Evolutionary conservation across 2,888 invertebrate species (phyloP).

Genomic region (Drosophila paranaensis): DNA sequence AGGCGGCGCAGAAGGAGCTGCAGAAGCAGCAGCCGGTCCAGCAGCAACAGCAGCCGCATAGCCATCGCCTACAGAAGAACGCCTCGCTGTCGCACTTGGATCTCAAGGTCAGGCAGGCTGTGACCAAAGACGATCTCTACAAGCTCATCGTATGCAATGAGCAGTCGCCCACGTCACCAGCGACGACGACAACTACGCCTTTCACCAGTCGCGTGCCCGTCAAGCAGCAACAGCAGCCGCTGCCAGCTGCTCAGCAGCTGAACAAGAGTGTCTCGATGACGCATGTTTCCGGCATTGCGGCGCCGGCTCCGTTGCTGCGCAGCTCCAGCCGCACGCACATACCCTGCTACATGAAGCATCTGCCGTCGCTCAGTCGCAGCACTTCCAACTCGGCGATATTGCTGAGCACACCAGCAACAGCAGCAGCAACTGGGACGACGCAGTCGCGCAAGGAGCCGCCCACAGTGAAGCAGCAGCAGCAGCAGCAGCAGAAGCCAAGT

Average conservation of each 20-base stretch:
- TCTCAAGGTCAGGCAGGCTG: constrained; percentile 83
- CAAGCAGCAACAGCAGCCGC: constrained; percentile 45
- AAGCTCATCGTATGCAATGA: constrained; percentile 84
- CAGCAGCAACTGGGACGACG: not conserved
- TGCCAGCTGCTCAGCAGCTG: constrained; percentile 47
- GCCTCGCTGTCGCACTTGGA: constrained; percentile 84
- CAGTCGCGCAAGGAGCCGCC: constrained; percentile 42
- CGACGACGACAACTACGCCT: constrained; percentile 24
- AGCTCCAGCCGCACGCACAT: constrained; percentile 83
- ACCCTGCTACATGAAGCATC: constrained; percentile 84
- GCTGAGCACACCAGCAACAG: constrained; percentile 41
- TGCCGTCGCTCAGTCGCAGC: constrained; percentile 83
- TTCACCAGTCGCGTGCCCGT: constrained; percentile 77
- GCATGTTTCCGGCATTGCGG: constrained; percentile 74
- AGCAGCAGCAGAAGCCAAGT: constrained; percentile 34
- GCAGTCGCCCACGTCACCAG: constrained; percentile 59
- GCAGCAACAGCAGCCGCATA: constrained; percentile 31
- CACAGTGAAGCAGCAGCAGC: constrained; percentile 34
- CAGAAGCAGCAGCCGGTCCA: constrained; percentile 68
- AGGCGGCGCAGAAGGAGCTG: constrained; percentile 81
- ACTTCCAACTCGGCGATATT: constrained; percentile 84
- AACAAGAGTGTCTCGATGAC: constrained; percentile 84
- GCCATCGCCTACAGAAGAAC: constrained; percentile 81
- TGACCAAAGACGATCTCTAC: constrained; percentile 84
- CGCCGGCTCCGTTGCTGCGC: constrained; percentile 56